Conservation (phyloP, 2,113 vertebrate species). For the Syngnathus floridae region DNA sequence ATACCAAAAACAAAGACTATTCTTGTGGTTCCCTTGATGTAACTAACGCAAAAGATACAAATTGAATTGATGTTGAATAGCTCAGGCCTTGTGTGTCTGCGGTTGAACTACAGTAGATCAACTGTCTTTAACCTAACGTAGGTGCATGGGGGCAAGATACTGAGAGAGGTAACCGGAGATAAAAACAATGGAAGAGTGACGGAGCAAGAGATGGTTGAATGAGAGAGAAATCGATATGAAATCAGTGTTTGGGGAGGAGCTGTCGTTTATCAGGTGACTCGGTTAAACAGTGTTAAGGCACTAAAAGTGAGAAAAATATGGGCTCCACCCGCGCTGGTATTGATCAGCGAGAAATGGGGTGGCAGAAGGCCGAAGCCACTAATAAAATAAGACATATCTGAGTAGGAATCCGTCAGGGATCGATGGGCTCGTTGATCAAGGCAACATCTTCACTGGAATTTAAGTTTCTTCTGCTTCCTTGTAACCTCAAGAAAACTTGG, state of each 20-base stretch:
- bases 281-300: conserved; percentile 82
- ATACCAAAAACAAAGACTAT: neutral
- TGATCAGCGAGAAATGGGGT: conserved; percentile 91
- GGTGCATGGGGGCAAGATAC: conserved; percentile 19
- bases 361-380: conserved; percentile 97
- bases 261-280: conserved; percentile 97
- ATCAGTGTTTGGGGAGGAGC: conserved; percentile 90
- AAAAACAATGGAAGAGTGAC: conserved; percentile 82
- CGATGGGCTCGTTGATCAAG: conserved; percentile 75
- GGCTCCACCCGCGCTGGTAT: conserved; percentile 80
- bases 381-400: conserved; percentile 98
- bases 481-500: conserved; percentile 28
- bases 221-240: conserved; percentile 92
- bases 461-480: conserved; percentile 63
- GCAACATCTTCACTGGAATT: conserved; percentile 82
- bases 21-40: neutral
- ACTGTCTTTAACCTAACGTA: conserved; percentile 24
- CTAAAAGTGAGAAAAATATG: conserved; percentile 95
- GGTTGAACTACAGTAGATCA: conserved; percentile 11
- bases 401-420: conserved; percentile 76
- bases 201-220: conserved; percentile 78
- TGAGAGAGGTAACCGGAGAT: conserved; percentile 76
- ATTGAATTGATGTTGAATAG: neutral
- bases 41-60: neutral
- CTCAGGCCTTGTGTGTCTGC: conserved; percentile 10